Evolutionary conservation across 2,888 invertebrate species (phyloP).

Genomic region (Nomada hirtipes): DNA sequence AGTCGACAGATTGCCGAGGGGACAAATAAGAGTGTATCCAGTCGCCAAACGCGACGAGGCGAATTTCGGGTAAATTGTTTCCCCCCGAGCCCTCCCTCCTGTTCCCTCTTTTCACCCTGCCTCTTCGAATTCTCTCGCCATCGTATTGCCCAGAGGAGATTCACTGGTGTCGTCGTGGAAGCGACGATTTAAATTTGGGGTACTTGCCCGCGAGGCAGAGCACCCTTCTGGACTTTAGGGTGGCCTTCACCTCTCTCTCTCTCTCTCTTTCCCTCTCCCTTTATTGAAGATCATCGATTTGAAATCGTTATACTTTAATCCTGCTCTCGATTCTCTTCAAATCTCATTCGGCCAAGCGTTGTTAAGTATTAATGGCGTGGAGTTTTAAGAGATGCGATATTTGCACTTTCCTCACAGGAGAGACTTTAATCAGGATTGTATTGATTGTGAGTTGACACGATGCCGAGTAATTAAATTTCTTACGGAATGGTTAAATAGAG

Average conservation of each 20-base stretch:
- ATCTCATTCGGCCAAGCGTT: conserved; percentile 8
- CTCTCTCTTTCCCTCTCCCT: background rate
- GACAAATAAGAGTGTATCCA: conserved; percentile 81
- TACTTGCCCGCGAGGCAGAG: conserved; percentile 57
- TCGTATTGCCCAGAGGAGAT: conserved; percentile 63
- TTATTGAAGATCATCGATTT: conserved; percentile 56
- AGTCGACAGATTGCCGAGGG: conserved; percentile 81
- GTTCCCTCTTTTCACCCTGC: conserved; percentile 46
- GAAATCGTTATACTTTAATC: conserved; percentile 38
- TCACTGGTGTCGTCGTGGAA: conserved; percentile 64
- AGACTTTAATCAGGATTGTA: background rate
- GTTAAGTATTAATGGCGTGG: conserved; percentile 1
- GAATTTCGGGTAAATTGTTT: conserved; percentile 82
- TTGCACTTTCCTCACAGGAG: background rate
- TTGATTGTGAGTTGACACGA: background rate
- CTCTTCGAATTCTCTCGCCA: conserved; percentile 65
- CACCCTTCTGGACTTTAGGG: conserved; percentile 47
- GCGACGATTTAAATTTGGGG: conserved; percentile 71
- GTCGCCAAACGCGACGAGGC: conserved; percentile 80
- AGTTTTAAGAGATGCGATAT: background rate
- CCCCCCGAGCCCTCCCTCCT: conserved; percentile 69
- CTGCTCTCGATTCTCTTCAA: background rate
- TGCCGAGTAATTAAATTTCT: background rate
- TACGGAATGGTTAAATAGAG: background rate
- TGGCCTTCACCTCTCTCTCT: conserved; percentile 45